Base-by-base conservation (phyloP, 2,113 vertebrate genomes). In the Rhadina sibilatrix region DNA sequence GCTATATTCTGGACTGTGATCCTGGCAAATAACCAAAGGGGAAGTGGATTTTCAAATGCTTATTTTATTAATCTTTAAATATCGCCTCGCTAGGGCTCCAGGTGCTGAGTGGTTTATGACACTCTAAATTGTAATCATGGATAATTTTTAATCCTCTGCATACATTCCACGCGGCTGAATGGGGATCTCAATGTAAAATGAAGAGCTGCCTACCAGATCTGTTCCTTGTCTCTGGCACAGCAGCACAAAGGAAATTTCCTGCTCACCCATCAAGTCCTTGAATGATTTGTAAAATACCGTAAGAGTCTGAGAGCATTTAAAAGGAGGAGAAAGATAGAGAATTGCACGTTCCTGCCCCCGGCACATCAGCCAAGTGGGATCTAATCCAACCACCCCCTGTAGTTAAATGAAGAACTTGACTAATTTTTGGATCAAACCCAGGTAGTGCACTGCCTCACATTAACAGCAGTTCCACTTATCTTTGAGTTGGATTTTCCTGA, bases 21-120 rank as follows among this genome's bases (percentile, higher is more conserved):
- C 83, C 88, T 94, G 96, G 94, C 92, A 87, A 94, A 96, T 92
- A 96, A 96, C 96, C 94, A 91, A 95, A 82, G 33, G 65, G 92
- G 92, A 97, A 97, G 96, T 95, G 94, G 96, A 97, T 96, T 96
- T 96, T 97, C 76, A 87, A 94, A 96, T 93, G 90, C 92, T 96
- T 96, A 94, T 96, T 94, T 96, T 96, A 97, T 95, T 96, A 96
- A 96, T 96, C 93, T 96, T 96, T 93, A 93, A 86, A 92, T 95
- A 96, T 95, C 31, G 0, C 80, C 86, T 93, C 18, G 0, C 94
- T 85, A 79, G 94, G 86, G 85, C 94, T 92, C 69, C 92, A 94
- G 93, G 96, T 96, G 96, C 90, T 94, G 96, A 97, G 92, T 96
- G 95, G 96, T 97, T 96, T 97, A 96, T 96, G 93, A 95, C 90